Evolutionary conservation across 2,797 vertebrate species (phyloP).

Genomic region (Myotis myotis): DNA sequence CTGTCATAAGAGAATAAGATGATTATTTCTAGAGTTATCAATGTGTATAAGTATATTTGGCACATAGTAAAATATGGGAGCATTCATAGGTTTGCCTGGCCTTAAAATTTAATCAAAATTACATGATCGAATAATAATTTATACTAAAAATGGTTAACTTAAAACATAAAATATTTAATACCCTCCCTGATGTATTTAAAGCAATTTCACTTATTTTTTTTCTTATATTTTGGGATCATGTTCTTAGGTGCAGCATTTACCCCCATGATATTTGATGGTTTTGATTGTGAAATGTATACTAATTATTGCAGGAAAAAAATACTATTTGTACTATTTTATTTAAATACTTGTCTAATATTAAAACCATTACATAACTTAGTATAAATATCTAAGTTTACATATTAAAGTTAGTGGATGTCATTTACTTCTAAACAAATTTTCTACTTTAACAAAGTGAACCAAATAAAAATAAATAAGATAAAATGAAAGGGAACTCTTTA

Average conservation of each 20-base stretch:
- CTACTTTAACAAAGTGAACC: not conserved
- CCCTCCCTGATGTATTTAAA: not conserved
- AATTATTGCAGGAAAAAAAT: not conserved
- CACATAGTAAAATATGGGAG: not conserved
- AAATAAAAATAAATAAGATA: not conserved
- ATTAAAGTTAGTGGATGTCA: not conserved
- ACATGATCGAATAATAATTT: not conserved
- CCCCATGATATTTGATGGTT: not conserved
- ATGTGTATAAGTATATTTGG: not conserved
- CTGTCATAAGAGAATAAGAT: constrained; percentile 70
- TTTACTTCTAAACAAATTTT: not conserved
- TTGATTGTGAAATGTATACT: not conserved
- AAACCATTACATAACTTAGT: not conserved
- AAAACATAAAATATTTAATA: constrained; percentile 1
- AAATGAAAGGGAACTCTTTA: not conserved
- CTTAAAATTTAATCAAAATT: not conserved
- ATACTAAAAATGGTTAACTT: not conserved
- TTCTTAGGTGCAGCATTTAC: not conserved
- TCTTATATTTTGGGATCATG: not conserved
- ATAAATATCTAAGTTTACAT: not conserved
- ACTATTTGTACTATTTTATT: not conserved
- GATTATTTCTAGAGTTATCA: not conserved
- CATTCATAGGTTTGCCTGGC: not conserved
- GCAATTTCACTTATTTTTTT: not conserved
- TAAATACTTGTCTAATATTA: not conserved